Conservation (phyloP, 2,888 invertebrate species). For the Dexiosoma caninum region DNA sequence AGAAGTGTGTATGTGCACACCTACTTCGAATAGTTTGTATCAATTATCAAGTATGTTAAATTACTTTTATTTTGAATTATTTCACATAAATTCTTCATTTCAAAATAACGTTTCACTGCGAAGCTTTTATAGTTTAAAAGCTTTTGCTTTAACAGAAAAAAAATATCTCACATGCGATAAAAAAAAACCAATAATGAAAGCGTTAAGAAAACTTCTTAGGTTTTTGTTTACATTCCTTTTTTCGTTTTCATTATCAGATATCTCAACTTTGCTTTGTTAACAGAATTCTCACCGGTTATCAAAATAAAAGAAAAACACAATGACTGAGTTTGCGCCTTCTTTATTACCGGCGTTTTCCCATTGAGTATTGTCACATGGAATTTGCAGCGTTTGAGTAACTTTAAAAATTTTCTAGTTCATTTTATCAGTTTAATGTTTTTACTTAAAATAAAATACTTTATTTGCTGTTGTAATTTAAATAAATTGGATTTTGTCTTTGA, state of each 20-base stretch:
- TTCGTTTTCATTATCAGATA: background rate
- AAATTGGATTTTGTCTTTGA: background rate
- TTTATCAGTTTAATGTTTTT: too few relatives aligned
- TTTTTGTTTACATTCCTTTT: slow-evolving; percentile 15
- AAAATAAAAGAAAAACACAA: slow-evolving; percentile 8
- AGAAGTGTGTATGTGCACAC: too few relatives aligned
- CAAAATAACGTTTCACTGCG: background rate
- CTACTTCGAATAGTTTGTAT: too few relatives aligned
- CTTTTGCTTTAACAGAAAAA: background rate
- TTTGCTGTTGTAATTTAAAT: too few relatives aligned
- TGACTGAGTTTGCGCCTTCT: slow-evolving; percentile 67
- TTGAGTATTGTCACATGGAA: background rate
- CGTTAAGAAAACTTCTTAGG: background rate
- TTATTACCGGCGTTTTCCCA: slow-evolving; percentile 69
- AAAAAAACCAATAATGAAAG: background rate
- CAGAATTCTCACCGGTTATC: slow-evolving; percentile 34
- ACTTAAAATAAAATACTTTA: too few relatives aligned
- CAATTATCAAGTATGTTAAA: too few relatives aligned
- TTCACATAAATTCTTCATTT: background rate
- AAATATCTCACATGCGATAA: slow-evolving; percentile 29
- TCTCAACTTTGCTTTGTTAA: background rate
- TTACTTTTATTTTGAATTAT: too few relatives aligned
- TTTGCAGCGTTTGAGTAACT: background rate
- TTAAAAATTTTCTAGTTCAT: background rate
- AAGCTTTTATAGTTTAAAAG: slow-evolving; percentile 35